A percentile compares a stretch with the other conserved stretches of the same genome.
Conservation (phyloP, 2,888 invertebrate genomes). For the Platycnemis pennipes region DNA sequence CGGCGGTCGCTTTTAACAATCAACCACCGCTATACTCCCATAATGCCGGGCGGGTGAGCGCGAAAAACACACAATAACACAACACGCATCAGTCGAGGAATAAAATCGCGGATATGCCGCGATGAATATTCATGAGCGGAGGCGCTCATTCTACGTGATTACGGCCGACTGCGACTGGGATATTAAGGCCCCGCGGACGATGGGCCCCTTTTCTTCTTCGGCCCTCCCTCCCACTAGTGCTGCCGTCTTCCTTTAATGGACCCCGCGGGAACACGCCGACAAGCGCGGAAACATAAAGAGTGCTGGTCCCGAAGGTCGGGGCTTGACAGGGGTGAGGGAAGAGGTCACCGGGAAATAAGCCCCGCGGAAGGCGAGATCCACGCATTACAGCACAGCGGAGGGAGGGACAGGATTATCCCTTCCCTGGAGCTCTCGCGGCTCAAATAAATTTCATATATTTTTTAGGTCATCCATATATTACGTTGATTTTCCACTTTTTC, state of each 20-base stretch:
- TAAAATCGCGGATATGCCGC: not conserved
- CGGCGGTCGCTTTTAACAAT: not conserved
- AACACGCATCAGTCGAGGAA: not conserved
- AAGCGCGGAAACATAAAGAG: not conserved
- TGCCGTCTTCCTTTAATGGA: not conserved
- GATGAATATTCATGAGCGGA: conserved; percentile 24
- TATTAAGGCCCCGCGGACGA: too few species aligned
- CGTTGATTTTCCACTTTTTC: too few species aligned
- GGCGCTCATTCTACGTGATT: not conserved
- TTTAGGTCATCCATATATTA: too few species aligned
- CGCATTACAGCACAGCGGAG: too few species aligned
- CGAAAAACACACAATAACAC: not conserved
- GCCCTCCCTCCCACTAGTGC: not conserved
- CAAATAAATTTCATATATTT: too few species aligned
- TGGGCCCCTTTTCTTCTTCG: not conserved
- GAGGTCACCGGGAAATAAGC: too few species aligned
- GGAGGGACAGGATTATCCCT: too few species aligned
- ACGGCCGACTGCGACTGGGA: too few species aligned
- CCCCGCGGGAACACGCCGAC: not conserved
- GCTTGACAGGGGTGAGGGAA: too few species aligned
- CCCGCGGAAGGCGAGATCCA: too few species aligned
- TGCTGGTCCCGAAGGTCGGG: too few species aligned
- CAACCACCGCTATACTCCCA: not conserved
- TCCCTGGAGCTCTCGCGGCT: too few species aligned
- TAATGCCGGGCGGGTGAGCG: not conserved